Evolutionary conservation across 2,113 vertebrate species (phyloP), one percentile per base, ranked within the genome.

Genomic region (Urocitellus parryii): DNA sequence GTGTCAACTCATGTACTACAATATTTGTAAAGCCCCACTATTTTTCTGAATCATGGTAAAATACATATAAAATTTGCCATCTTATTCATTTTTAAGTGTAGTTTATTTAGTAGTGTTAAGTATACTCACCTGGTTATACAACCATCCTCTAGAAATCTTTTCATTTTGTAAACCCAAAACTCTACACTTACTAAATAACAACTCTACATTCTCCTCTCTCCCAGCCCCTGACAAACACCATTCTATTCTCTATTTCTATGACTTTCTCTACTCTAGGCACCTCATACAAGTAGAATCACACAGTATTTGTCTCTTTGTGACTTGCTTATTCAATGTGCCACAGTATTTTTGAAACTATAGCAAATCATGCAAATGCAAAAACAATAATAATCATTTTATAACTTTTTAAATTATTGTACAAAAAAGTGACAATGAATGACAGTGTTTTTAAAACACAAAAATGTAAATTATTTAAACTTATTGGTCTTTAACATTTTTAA

Each of bases 391-490:
- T 78, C 17, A 96, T 81, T 68, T 56, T 39, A 74, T 45, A 91
- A 53, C 18, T 29, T 90, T 94, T 94, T 51, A 56, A 63, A 48
- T 95, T 68, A 91, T 72, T 80, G 45, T 78, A 74, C 12, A 81
- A 63, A 91, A 85, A 34, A 97, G 72, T 45, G 72, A 37, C 17
- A 77, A 91, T 6, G 25, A 37, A 67, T 82, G 29, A 70, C 9
- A 70, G 4, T 95, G 78, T 68, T 93, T 93, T 81, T 53, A 94
- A 58, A 70, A 76, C 12, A 2, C 24, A 70, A 7, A 56, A 95
- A 42, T 70, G 29, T 2, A 81, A 90, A 81, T 90, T 82, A 86
- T 76, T 94, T 92, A 95, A 88, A 88, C 8, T 51, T 94, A 53
- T 7, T 92, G 14, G 7, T 4, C 37, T 95, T 88, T 97, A n/a